Percentiles rank a stretch among this genome's conserved stretches.
These are phyloP conservation scores for Drepanosiphum platanoidis DNA, from an alignment of 2,888 invertebrate genomes.

Conservation along the genomic window DNA sequence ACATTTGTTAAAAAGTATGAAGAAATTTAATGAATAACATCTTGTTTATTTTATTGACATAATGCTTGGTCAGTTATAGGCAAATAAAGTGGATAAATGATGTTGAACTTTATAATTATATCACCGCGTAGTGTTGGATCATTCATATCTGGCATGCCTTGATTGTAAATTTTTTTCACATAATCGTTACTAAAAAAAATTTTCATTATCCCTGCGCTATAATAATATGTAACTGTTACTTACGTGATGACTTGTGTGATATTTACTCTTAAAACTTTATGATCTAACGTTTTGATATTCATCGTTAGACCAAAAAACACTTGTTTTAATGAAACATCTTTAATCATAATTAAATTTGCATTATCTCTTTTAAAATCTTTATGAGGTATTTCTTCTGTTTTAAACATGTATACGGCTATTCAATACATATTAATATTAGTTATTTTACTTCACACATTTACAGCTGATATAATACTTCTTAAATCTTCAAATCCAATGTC, in stretches of 20 bases:
- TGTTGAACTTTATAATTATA: constrained; percentile 76
- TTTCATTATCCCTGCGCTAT: not conserved
- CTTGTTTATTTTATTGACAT: too few species aligned
- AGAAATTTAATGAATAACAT: too few species aligned
- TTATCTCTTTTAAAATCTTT: constrained; percentile 75
- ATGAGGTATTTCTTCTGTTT: constrained; percentile 78
- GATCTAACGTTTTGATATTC: constrained; percentile 77
- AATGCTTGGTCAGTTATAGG: not conserved
- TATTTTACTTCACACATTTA: not conserved
- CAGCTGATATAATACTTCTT: constrained; percentile 21
- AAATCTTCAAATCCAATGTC: not conserved
- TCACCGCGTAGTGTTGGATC: constrained; percentile 75
- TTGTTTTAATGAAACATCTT: constrained; percentile 74
- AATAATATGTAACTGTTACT: constrained; percentile 64
- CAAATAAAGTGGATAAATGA: constrained; percentile 71
- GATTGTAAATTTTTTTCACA: constrained; percentile 75
- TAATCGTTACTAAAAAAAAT: constrained; percentile 71
- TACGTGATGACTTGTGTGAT: constrained; percentile 78
- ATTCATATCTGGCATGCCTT: constrained; percentile 78
- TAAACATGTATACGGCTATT: constrained; percentile 70
- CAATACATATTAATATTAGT: not conserved
- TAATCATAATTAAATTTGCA: constrained; percentile 75
- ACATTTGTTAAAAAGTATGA: too few species aligned
- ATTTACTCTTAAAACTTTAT: constrained; percentile 74
- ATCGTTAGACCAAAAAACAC: constrained; percentile 78